Evolutionary conservation across 2,797 vertebrate genomes (phyloP).

Genomic region (Triplophysa yarkandensis): DNA sequence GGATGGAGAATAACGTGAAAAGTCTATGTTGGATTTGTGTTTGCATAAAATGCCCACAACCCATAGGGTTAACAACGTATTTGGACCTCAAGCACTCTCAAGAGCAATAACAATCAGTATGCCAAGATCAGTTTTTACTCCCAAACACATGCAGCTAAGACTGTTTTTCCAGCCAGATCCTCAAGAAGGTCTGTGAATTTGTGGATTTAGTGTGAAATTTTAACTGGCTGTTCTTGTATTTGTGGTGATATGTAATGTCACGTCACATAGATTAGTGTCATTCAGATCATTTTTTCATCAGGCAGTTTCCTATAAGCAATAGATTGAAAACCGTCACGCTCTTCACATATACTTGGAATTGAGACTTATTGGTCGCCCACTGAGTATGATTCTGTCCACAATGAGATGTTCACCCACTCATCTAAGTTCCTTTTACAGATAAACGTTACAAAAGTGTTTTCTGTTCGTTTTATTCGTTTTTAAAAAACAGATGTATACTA

Average conservation of each 20-base stretch:
- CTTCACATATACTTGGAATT: neutral
- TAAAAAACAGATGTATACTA: conserved; percentile 84
- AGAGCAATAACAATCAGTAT: conserved; percentile 55
- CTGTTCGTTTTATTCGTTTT: conserved; percentile 72
- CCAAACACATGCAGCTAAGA: conserved; percentile 26
- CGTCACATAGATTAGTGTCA: conserved; percentile 37
- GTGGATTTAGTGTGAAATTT: neutral
- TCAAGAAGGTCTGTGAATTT: conserved; percentile 14
- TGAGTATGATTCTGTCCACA: conserved; percentile 58
- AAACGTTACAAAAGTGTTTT: conserved; percentile 68
- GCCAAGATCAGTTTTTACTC: conserved; percentile 39
- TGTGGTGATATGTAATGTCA: conserved; percentile 33
- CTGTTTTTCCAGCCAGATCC: conserved; percentile 14
- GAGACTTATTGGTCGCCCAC: conserved; percentile 5
- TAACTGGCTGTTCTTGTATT: conserved; percentile 32
- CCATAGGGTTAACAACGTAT: conserved; percentile 25
- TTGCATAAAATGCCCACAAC: conserved; percentile 46
- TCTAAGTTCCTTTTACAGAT: conserved; percentile 75
- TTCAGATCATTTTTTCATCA: conserved; percentile 26
- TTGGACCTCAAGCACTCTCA: conserved; percentile 15
- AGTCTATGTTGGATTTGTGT: conserved; percentile 34
- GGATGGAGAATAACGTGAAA: neutral
- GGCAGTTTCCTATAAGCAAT: conserved; percentile 58
- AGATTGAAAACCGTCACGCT: conserved; percentile 39
- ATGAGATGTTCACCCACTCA: conserved; percentile 52